A percentile compares a stretch with the other conserved stretches of the same genome.
These are phyloP conservation scores for Anthoscopus minutus DNA, from an alignment of 2,113 vertebrate species.

Conservation along the genomic window DNA sequence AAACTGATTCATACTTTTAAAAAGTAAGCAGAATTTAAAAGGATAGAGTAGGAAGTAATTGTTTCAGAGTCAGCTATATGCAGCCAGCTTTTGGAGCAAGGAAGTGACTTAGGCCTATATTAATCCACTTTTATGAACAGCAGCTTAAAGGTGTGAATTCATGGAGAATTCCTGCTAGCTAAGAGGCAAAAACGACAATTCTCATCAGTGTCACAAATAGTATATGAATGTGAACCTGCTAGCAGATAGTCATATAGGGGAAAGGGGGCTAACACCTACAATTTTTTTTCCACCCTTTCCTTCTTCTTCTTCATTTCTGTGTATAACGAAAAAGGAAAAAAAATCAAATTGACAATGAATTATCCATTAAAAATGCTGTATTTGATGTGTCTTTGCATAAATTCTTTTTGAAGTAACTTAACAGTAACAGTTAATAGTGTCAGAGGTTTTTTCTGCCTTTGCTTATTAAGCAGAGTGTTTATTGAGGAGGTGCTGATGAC, in stretches of 20 bases:
- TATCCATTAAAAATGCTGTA: neutral
- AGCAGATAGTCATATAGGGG: neutral
- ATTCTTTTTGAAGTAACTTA: neutral
- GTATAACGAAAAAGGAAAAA: neutral
- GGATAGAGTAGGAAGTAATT: neutral
- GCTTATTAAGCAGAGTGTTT: neutral
- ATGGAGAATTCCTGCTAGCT: neutral
- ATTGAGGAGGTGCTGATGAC: neutral
- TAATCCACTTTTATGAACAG: neutral
- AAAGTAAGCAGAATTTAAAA: neutral
- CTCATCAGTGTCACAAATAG: neutral
- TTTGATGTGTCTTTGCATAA: neutral
- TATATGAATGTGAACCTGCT: neutral
- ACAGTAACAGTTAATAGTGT: neutral
- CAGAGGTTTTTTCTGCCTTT: neutral
- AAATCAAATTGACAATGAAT: neutral
- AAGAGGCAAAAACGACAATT: neutral
- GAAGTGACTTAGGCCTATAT: neutral
- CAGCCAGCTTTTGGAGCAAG: neutral
- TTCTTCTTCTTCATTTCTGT: neutral
- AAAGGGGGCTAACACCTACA: neutral
- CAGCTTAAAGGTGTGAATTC: neutral
- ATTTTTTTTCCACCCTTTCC: neutral
- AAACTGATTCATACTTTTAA: neutral
- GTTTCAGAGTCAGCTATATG: neutral